Percentiles rank a stretch among this genome's conserved stretches.
Conservation (phyloP, 1,140 invertebrate genomes). For the Drosophila santomea region DNA sequence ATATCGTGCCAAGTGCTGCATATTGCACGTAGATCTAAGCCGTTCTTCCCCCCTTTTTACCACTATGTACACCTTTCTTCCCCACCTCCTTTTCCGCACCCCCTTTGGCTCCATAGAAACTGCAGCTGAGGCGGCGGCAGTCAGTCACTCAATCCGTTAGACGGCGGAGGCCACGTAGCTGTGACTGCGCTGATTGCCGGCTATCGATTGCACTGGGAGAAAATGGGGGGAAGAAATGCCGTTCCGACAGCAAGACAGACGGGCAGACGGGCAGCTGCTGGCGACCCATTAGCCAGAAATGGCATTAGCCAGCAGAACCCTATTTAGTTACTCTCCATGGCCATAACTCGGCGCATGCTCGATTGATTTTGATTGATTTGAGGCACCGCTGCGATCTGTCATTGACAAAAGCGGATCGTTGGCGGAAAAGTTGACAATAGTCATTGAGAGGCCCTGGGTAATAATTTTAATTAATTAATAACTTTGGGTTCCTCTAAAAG, state of each 20-base stretch:
- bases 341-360: conserved; percentile 29
- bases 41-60: neutral
- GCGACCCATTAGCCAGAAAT: conserved; percentile 43
- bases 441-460: neutral
- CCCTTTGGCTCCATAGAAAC: conserved; percentile 10
- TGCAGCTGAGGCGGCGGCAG: conserved; percentile 62
- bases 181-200: conserved; percentile 61
- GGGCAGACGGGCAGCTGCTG: conserved; percentile 25
- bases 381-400: conserved; percentile 40
- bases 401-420: conserved; percentile 13
- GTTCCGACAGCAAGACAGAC: neutral
- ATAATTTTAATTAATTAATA: conserved; percentile 11
- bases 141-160: conserved; percentile 79
- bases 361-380: conserved; percentile 50
- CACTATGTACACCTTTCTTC: neutral
- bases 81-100: neutral
- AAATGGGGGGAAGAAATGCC: conserved; percentile 3
- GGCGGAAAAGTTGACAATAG: conserved; percentile 5
- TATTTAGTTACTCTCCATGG: conserved; percentile 42
- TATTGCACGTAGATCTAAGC: conserved; percentile 70
- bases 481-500: too few relatives aligned
- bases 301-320: conserved; percentile 19
- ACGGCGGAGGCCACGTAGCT: conserved; percentile 66
- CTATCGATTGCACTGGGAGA: conserved; percentile 49
- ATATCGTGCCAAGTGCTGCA: conserved; percentile 82